Conservation (phyloP, 2,888 invertebrate species). For the Pammene aurita region DNA sequence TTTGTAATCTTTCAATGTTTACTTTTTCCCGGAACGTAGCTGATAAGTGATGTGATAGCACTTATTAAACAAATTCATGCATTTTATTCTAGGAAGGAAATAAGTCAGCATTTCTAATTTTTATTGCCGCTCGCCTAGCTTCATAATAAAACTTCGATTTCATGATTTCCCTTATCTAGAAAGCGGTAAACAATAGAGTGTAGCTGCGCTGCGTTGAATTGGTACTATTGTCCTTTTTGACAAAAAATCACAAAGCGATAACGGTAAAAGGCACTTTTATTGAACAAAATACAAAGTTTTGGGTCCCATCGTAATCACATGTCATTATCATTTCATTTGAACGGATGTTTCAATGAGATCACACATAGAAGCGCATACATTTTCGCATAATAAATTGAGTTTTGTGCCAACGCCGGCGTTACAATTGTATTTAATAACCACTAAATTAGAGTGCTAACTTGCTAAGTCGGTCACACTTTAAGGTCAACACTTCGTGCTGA, state of each 20-base stretch:
- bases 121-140: neutral
- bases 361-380: constrained; percentile 27
- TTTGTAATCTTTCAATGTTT: constrained; percentile 11
- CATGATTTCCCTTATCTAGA: constrained; percentile 18
- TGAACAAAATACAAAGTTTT: constrained; percentile 33
- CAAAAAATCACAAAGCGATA: constrained; percentile 31
- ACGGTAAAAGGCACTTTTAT: constrained; percentile 41
- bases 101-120: neutral
- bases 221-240: constrained; percentile 23
- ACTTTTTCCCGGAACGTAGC: neutral
- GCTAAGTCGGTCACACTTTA: constrained; percentile 13
- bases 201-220: neutral
- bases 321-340: constrained; percentile 25
- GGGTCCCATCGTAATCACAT: constrained; percentile 35
- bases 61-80: neutral
- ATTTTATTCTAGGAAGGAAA: neutral
- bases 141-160: neutral
- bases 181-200: constrained; percentile 20
- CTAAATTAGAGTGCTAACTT: constrained; percentile 1
- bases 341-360: constrained; percentile 39
- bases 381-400: constrained; percentile 18
- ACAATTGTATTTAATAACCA: constrained; percentile 23
- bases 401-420: constrained; percentile 23
- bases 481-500: constrained; percentile 11
- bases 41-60: neutral